phyloP scores from a whole-genome alignment of 1,140 invertebrate species.

The Parapsyche elsis region DNA sequence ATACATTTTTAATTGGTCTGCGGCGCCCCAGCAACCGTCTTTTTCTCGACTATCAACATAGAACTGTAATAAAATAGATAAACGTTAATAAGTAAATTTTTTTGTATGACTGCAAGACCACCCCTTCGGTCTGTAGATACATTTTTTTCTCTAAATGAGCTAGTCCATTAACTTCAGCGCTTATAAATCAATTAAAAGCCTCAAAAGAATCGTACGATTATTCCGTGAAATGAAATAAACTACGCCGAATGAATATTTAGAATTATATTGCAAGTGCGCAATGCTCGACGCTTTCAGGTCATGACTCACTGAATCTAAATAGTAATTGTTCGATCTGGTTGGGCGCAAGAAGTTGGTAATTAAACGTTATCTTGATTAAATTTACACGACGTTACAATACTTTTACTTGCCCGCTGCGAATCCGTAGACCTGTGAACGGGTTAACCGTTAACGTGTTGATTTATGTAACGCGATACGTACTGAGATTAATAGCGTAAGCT shows the following conservation, averaged over 20 bases:
- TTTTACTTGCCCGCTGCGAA: constrained; percentile 1
- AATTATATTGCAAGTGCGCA: neutral
- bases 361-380: constrained; percentile 38
- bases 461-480: neutral
- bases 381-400: constrained; percentile 42
- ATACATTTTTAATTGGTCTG: constrained; percentile 38
- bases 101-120: neutral
- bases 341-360: constrained; percentile 34
- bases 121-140: neutral
- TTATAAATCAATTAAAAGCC: no score
- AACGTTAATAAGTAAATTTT: constrained; percentile 14
- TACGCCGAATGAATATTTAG: no score
- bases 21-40: constrained; percentile 20
- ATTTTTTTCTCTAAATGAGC: no score
- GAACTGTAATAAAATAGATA: constrained; percentile 38
- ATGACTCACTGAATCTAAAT: constrained; percentile 13
- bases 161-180: no score
- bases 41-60: constrained; percentile 11
- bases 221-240: no score
- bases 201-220: no score
- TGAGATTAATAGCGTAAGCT: no score
- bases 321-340: constrained; percentile 34
- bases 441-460: neutral
- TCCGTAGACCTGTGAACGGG: constrained; percentile 3
- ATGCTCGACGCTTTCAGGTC: neutral